Percentiles rank a stretch among this genome's conserved stretches.
phyloP scores from a whole-genome alignment of 2,888 invertebrate species.

The Oscheius myriophilus region DNA sequence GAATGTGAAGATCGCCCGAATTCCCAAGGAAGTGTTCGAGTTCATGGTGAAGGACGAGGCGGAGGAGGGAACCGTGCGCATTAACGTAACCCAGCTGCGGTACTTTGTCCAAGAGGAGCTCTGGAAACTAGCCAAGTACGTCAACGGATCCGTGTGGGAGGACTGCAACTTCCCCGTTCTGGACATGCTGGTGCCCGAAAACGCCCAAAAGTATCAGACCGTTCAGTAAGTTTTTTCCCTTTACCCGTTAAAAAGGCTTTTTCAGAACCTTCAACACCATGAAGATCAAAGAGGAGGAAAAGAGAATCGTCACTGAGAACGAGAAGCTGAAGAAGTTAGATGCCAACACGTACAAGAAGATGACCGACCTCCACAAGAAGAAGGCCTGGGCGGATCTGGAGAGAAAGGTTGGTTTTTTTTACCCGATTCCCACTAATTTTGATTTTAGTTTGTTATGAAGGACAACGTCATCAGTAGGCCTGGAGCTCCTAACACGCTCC shows the following conservation, averaged over 20 bases:
- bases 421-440: neutral
- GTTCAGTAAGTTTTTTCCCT: constrained; percentile 11
- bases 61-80: constrained; percentile 10
- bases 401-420: neutral
- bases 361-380: constrained; percentile 9
- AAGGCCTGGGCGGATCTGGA: constrained; percentile 17
- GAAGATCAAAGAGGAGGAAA: neutral
- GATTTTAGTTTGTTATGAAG: neutral
- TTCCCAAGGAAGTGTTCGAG: constrained; percentile 12
- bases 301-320: constrained; percentile 8
- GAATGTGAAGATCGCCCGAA: constrained; percentile 15
- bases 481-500: neutral
- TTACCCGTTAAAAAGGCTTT: neutral
- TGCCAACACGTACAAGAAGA: constrained; percentile 2
- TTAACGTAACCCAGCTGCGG: constrained; percentile 11
- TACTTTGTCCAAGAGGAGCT: constrained; percentile 3
- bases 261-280: neutral
- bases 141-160: constrained; percentile 17
- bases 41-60: constrained; percentile 13
- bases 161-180: constrained; percentile 1
- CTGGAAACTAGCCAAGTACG: neutral
- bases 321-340: neutral
- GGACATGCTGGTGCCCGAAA: constrained; percentile 9
- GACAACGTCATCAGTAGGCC: constrained; percentile 2
- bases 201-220: constrained; percentile 1